Evolutionary conservation across 1,140 invertebrate genomes (phyloP), one percentile per base, ranked within the genome.

Genomic region (Ostrea edulis): DNA sequence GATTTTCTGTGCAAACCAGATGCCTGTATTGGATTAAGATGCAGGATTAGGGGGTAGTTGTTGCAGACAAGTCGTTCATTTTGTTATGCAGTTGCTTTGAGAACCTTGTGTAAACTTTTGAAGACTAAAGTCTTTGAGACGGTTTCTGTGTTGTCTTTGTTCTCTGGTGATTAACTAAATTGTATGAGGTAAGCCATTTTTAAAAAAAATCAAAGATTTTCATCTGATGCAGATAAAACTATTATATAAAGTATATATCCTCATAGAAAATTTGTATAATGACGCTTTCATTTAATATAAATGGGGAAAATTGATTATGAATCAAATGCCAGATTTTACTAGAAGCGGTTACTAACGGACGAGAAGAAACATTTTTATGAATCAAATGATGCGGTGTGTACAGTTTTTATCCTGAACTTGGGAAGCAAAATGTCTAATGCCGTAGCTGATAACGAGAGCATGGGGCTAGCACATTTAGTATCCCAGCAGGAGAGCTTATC

Each of bases 401-500:
- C 17, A n/a, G 8, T 20, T n/a, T 62, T 62, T 62, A 58, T 58
- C 55, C 55, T 58, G 55, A 58, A 58, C 55, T 62, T 62, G 14
- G 8, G 14, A 62, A 62, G n/a, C 14, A 62, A 62, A 62, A 71
- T 71, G 25, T 22, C 68, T 25, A n/a, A 71, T 71, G 25, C 12
- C 25, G 7, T 35, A 14, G 29, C 29, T 58, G 35, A 44, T 71
- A 71, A 35, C 68, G 11, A 17, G 25, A 71, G 29, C 68, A 29
- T 71, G 9, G 55, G 20, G 55, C n/a, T 62, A 14, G n/a, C 17
- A 17, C 55, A 62, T 62, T 62, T 62, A 44, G 14, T 62, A n/a
- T 62, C 68, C 68, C 68, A 71, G 68, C 68, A 71, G 68, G 68
- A 29, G 3, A 25, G 25, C 68, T 71, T 71, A 71, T 71, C 68